Conservation (phyloP, 30 jellyfish, hydroid and myxozoan species). For the Calvadosia cruxmelitensis region DNA sequence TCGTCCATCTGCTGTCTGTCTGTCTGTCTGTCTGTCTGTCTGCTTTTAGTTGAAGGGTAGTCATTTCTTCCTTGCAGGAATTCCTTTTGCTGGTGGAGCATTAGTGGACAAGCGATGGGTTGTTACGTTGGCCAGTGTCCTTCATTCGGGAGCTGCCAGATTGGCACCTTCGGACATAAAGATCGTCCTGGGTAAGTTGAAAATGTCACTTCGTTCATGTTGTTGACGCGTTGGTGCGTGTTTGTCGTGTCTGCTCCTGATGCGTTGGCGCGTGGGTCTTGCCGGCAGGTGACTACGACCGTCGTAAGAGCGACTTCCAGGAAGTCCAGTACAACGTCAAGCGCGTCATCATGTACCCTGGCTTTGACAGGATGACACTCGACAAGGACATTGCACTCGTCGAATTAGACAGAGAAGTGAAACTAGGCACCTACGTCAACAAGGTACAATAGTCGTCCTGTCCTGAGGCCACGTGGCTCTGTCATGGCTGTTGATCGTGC, state of each 20-base stretch:
- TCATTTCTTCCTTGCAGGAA: conserved; percentile 15
- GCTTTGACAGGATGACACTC: conserved; percentile 27
- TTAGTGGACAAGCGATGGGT: conserved; percentile 64
- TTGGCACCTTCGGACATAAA: conserved; percentile 36
- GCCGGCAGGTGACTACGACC: conserved; percentile 51
- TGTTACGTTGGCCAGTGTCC: conserved; percentile 65
- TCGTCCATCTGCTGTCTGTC: not conserved
- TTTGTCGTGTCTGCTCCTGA: not conserved
- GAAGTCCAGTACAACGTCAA: conserved; percentile 63
- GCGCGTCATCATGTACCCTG: conserved; percentile 37
- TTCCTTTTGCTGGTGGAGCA: conserved; percentile 70
- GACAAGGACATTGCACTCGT: conserved; percentile 59
- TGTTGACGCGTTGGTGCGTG: not conserved
- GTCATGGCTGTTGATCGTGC: not conserved
- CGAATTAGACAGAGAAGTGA: conserved; percentile 27
- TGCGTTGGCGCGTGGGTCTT: no score
- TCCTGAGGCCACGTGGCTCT: not conserved
- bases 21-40: not conserved
- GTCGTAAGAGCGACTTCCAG: conserved; percentile 29
- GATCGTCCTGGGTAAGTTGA: conserved; percentile 30
- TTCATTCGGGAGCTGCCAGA: conserved; percentile 19
- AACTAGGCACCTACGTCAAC: conserved; percentile 38
- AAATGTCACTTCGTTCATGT: not conserved
- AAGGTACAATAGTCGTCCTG: conserved; percentile 29
- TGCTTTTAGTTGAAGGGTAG: not conserved